These are phyloP conservation scores for Mellilla xanthometata DNA, from an alignment of 2,888 invertebrate genomes.

Conservation along the genomic window DNA sequence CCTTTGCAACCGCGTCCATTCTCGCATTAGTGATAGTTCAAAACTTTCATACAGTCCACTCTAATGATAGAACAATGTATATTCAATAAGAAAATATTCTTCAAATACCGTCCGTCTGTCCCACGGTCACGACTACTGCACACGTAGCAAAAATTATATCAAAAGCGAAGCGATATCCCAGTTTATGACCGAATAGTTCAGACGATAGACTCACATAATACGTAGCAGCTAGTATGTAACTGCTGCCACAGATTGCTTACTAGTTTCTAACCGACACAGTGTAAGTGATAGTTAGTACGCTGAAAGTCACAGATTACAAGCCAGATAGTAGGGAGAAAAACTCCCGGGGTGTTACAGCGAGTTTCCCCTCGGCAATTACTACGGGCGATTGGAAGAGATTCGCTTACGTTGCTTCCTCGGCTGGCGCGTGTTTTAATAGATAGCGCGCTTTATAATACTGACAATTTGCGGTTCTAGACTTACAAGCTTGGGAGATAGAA, in stretches of 20 bases:
- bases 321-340: background rate
- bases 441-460: constrained; percentile 9
- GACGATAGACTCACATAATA: background rate
- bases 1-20: too few relatives aligned
- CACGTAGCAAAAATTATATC: constrained; percentile 21
- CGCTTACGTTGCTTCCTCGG: constrained; percentile 30
- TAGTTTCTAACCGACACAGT: too few relatives aligned
- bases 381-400: constrained; percentile 30
- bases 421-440: constrained; percentile 34
- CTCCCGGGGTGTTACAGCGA: constrained; percentile 1
- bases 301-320: background rate
- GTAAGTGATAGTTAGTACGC: background rate
- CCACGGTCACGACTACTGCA: constrained; percentile 17
- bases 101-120: background rate
- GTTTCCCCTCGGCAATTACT: constrained; percentile 23
- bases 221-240: background rate
- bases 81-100: too few relatives aligned
- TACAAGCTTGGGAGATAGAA: too few relatives aligned
- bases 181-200: constrained; percentile 28
- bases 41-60: too few relatives aligned
- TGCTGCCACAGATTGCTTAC: too few relatives aligned
- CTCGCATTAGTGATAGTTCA: too few relatives aligned
- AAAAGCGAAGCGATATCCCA: constrained; percentile 22
- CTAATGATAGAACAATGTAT: too few relatives aligned
- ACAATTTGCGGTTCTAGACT: too few relatives aligned